These are phyloP conservation scores for Cynodonichthys magdalenae DNA, from an alignment of 2,797 vertebrate genomes.

Conservation along the genomic window DNA sequence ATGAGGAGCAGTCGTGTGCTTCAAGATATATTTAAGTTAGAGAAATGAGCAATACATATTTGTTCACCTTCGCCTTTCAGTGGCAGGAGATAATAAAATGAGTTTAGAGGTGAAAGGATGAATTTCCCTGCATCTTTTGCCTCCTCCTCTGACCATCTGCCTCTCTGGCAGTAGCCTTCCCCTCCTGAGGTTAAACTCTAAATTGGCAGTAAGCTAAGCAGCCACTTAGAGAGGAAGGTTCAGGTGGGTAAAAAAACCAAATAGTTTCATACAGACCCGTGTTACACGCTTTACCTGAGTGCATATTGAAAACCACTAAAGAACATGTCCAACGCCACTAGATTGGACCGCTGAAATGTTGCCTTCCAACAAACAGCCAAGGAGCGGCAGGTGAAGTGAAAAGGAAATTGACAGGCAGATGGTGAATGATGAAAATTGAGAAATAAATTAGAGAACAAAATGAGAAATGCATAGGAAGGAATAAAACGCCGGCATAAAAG, in stretches of 20 bases:
- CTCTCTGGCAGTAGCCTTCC: constrained; percentile 67
- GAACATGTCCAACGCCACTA: constrained; percentile 35
- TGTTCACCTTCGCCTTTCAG: too few relatives aligned
- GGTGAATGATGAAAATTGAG: constrained; percentile 63
- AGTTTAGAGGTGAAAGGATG: constrained; percentile 70
- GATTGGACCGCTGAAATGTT: constrained; percentile 43
- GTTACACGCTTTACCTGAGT: constrained; percentile 53
- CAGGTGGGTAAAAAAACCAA: constrained; percentile 68
- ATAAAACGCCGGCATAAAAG: constrained; percentile 48
- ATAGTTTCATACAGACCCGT: constrained; percentile 54
- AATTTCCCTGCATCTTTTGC: constrained; percentile 70
- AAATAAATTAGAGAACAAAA: constrained; percentile 67
- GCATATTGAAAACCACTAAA: constrained; percentile 50
- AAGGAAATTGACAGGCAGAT: constrained; percentile 65
- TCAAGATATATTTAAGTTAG: too few relatives aligned
- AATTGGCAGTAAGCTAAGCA: constrained; percentile 71
- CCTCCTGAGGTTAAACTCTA: constrained; percentile 77
- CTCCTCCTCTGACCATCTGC: constrained; percentile 77
- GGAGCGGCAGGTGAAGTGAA: constrained; percentile 39
- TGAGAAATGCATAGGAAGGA: constrained; percentile 54
- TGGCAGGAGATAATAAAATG: constrained; percentile 15
- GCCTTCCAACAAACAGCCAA: constrained; percentile 43
- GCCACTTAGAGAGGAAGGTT: constrained; percentile 63
- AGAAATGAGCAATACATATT: too few relatives aligned
- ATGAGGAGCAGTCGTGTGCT: too few relatives aligned